phyloP scores from a whole-genome alignment of 2,797 vertebrate species.

The Megaceryle alcyon region DNA sequence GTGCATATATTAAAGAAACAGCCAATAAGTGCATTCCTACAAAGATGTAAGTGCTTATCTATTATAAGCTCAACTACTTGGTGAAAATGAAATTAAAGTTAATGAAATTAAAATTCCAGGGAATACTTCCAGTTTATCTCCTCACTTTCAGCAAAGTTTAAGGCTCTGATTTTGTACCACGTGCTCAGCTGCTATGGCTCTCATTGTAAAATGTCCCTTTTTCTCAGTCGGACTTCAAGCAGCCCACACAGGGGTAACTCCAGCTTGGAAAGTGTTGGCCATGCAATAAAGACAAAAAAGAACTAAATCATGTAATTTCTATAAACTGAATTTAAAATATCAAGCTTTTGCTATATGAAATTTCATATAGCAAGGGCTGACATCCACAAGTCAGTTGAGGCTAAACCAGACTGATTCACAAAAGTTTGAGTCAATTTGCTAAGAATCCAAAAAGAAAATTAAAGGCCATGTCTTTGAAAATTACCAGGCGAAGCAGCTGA shows the following conservation, averaged over 20 bases:
- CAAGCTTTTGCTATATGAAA: background rate
- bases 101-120: background rate
- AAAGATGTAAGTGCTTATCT: background rate
- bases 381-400: background rate
- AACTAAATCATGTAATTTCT: background rate
- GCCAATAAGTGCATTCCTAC: background rate
- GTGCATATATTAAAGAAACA: background rate
- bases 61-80: background rate
- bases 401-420: background rate
- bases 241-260: background rate
- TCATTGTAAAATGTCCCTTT: background rate
- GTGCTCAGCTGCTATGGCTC: background rate
- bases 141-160: background rate
- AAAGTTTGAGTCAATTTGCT: background rate
- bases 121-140: background rate
- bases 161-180: background rate
- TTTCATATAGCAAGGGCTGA: background rate
- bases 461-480: background rate
- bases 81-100: background rate
- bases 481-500: background rate
- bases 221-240: background rate
- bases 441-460: background rate
- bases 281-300: background rate
- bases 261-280: background rate
- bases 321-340: background rate